Conservation (phyloP, 92 coral and sea anemone genomes). For the Paragorgia papillata region DNA sequence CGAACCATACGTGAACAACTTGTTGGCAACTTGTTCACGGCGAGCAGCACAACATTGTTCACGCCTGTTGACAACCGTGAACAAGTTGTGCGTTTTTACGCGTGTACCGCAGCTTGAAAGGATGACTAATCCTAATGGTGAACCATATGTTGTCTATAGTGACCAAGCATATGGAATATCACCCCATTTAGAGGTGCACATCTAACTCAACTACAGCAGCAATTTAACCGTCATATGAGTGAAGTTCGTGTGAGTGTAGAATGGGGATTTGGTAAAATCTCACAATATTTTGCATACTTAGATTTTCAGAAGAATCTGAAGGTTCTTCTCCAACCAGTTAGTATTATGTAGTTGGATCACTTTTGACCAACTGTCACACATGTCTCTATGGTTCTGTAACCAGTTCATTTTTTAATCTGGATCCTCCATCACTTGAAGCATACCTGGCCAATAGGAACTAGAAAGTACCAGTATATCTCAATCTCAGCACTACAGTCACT, state of each 20-base stretch:
- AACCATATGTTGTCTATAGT: conserved; percentile 57
- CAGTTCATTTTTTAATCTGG: conserved; percentile 43
- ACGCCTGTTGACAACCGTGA: too few species aligned
- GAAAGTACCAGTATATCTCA: too few species aligned
- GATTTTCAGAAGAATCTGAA: conserved; percentile 46
- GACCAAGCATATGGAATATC: conserved; percentile 67
- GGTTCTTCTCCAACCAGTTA: conserved; percentile 37
- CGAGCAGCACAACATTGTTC: too few species aligned
- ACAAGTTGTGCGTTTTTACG: too few species aligned
- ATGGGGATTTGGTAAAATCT: conserved; percentile 65
- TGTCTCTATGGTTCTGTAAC: conserved; percentile 52
- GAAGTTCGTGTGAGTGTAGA: conserved; percentile 51
- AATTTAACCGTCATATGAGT: too few species aligned
- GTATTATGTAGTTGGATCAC: conserved; percentile 44
- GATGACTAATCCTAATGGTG: conserved; percentile 64
- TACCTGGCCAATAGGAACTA: conserved; percentile 56
- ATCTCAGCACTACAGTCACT: too few species aligned
- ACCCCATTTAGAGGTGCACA: conserved; percentile 60
- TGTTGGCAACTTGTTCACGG: too few species aligned
- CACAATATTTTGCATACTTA: conserved; percentile 29
- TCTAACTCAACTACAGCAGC: too few species aligned
- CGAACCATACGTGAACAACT: too few species aligned
- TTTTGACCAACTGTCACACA: conserved; percentile 49
- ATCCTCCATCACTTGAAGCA: conserved; percentile 58
- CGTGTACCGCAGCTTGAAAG: conserved; percentile 29